These are phyloP conservation scores for Triplophysa tibetana DNA, from an alignment of 2,113 vertebrate genomes.

Conservation along the genomic window DNA sequence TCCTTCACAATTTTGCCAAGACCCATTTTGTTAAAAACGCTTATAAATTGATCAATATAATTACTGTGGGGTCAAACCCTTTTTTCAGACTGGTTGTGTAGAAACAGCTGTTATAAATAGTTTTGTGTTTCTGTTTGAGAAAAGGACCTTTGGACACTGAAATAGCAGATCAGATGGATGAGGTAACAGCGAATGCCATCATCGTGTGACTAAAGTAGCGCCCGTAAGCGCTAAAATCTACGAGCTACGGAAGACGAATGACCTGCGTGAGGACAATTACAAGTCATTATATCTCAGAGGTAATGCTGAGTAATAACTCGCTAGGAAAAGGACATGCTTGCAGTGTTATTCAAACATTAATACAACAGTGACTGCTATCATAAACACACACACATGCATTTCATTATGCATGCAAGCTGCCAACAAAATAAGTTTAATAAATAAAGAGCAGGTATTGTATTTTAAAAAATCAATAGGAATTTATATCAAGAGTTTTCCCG, in stretches of 20 bases:
- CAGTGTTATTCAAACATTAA: slow-evolving; percentile 17
- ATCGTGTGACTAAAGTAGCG: neutral
- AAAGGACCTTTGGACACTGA: neutral
- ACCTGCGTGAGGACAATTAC: slow-evolving; percentile 38
- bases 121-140: neutral
- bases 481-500: slow-evolving; percentile 63
- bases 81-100: slow-evolving; percentile 3
- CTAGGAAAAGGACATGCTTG: neutral
- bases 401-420: slow-evolving; percentile 58
- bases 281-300: slow-evolving; percentile 24
- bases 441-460: slow-evolving; percentile 65
- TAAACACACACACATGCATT: slow-evolving; percentile 14
- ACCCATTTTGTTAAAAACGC: neutral
- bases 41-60: slow-evolving; percentile 6
- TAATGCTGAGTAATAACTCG: slow-evolving; percentile 34
- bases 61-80: neutral
- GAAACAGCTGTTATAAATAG: neutral
- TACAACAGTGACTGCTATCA: neutral
- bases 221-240: slow-evolving; percentile 3
- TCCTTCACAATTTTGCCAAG: no score
- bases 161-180: slow-evolving; percentile 7
- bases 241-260: slow-evolving; percentile 23
- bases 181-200: slow-evolving; percentile 24
- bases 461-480: slow-evolving; percentile 70
- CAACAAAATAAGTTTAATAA: slow-evolving; percentile 62